A percentile compares a stretch with the other conserved stretches of the same genome.
These are phyloP conservation scores for Neotoma lepida DNA, from an alignment of 2,113 vertebrate genomes.

Conservation along the genomic window DNA sequence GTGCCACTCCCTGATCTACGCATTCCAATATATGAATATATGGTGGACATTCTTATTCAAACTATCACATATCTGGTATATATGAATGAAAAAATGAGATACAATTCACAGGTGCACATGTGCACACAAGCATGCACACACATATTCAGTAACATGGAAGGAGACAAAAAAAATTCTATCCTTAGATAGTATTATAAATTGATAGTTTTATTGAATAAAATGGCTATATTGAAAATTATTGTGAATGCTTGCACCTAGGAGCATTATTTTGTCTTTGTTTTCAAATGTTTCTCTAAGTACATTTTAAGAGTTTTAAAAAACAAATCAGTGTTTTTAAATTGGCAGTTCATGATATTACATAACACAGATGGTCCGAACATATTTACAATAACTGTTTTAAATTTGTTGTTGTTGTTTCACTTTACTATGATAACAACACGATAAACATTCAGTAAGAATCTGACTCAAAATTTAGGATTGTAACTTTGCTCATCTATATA, in stretches of 20 bases:
- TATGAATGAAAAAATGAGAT: neutral
- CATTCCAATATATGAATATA: neutral
- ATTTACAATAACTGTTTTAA: neutral
- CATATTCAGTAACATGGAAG: neutral
- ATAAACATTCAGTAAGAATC: neutral
- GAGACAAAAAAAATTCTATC: neutral
- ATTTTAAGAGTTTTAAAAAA: neutral
- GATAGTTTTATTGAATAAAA: constrained; percentile 12
- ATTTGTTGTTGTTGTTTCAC: neutral
- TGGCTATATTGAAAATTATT: neutral
- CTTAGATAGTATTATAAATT: neutral
- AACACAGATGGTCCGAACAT: neutral
- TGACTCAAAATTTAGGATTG: neutral
- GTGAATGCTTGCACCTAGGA: neutral
- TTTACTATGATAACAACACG: neutral
- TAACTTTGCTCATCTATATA: neutral
- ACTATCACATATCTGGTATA: neutral
- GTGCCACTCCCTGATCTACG: neutral
- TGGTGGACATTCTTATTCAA: neutral
- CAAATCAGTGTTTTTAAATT: constrained; percentile 28
- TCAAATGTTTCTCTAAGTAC: neutral
- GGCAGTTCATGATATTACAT: neutral
- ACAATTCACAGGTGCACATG: neutral
- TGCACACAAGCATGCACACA: neutral
- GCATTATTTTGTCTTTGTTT: neutral